These are phyloP conservation scores for Callithrix jacchus DNA, from an alignment of 2,113 vertebrate species.

Conservation along the genomic window DNA sequence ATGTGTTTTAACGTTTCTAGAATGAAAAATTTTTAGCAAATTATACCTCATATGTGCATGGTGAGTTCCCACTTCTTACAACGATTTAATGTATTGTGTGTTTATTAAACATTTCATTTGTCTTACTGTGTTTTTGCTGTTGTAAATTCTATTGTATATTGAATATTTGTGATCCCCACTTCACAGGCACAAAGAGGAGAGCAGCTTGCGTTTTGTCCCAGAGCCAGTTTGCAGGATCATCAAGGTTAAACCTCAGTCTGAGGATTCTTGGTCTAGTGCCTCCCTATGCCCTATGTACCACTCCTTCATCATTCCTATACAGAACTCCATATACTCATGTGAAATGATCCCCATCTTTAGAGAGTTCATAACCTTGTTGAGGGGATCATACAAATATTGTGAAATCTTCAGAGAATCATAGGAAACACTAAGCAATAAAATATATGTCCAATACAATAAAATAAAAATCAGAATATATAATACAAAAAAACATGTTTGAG, in stretches of 20 bases:
- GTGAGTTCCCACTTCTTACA: neutral
- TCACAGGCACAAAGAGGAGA: neutral
- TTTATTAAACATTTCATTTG: neutral
- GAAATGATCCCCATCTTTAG: neutral
- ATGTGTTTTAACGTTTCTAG: neutral
- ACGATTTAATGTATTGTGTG: neutral
- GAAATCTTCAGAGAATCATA: neutral
- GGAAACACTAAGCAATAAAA: neutral
- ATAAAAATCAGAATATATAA: neutral
- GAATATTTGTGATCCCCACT: neutral
- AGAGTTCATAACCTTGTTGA: neutral
- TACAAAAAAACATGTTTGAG: neutral
- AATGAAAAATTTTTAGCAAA: neutral
- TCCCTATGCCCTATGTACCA: neutral
- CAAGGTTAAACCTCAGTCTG: neutral
- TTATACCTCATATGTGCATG: neutral
- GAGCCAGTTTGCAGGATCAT: neutral
- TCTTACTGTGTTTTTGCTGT: neutral
- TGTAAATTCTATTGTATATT: neutral
- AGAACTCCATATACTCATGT: neutral
- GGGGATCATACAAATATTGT: neutral
- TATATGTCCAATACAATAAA: neutral
- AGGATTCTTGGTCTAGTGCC: neutral
- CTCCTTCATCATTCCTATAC: neutral
- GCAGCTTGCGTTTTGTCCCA: neutral